These are phyloP conservation scores for Galleria mellonella DNA, from an alignment of 1,140 invertebrate species.

Conservation along the genomic window DNA sequence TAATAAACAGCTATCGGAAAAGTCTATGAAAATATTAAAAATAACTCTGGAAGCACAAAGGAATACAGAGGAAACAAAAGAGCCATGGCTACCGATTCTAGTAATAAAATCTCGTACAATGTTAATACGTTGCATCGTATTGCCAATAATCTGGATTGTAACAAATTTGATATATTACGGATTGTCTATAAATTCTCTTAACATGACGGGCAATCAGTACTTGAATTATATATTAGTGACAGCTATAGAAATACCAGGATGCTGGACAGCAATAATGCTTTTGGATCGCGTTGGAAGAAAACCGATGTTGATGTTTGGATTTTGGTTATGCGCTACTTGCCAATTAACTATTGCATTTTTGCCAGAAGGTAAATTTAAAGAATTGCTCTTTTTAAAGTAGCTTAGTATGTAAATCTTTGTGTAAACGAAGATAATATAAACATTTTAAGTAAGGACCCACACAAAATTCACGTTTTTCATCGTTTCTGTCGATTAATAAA, in stretches of 20 bases:
- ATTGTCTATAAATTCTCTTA: slow-evolving; percentile 86
- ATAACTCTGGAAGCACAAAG: slow-evolving; percentile 2
- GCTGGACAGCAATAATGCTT: slow-evolving; percentile 70
- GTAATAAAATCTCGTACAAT: slow-evolving; percentile 76
- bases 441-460: too few relatives aligned
- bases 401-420: too few relatives aligned
- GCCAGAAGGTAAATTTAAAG: slow-evolving; percentile 17
- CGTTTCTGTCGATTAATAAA: too few relatives aligned
- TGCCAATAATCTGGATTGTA: slow-evolving; percentile 83
- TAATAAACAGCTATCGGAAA: slow-evolving; percentile 71
- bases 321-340: slow-evolving; percentile 49
- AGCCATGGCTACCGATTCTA: slow-evolving; percentile 60
- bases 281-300: slow-evolving; percentile 47
- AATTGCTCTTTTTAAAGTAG: too few relatives aligned
- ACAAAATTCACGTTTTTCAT: too few relatives aligned
- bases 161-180: slow-evolving; percentile 88
- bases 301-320: slow-evolving; percentile 49
- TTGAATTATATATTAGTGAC: slow-evolving; percentile 82
- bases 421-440: neutral
- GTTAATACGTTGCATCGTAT: slow-evolving; percentile 77
- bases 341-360: slow-evolving; percentile 49
- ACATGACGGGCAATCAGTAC: slow-evolving; percentile 81
- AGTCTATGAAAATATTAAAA: slow-evolving; percentile 56
- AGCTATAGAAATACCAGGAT: slow-evolving; percentile 82
- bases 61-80: neutral